phyloP scores from a whole-genome alignment of 2,888 invertebrate genomes.

The Cybosia mesomella region DNA sequence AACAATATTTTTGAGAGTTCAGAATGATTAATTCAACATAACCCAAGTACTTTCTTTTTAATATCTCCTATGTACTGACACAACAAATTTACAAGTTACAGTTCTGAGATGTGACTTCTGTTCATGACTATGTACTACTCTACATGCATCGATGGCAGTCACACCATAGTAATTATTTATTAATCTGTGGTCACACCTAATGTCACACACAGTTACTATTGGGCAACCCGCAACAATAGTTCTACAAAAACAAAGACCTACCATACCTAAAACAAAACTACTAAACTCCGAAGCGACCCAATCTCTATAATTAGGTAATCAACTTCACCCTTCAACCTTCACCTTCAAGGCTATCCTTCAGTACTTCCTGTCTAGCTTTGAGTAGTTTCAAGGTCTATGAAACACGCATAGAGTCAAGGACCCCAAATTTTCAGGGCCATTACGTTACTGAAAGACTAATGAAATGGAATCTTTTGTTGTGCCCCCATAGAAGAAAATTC shows the following conservation, averaged over 20 bases:
- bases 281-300: not conserved
- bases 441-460: slow-evolving; percentile 21
- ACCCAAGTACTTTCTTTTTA: too few relatives aligned
- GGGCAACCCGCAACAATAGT: not conserved
- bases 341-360: slow-evolving; percentile 25
- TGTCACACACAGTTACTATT: not conserved
- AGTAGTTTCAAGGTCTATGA: slow-evolving; percentile 33
- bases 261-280: not conserved
- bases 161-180: too few relatives aligned
- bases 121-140: too few relatives aligned
- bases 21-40: too few relatives aligned
- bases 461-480: slow-evolving; percentile 21
- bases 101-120: too few relatives aligned
- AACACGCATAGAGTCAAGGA: slow-evolving; percentile 40
- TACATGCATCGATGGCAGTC: too few relatives aligned
- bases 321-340: slow-evolving; percentile 14
- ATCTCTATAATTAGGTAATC: slow-evolving; percentile 10
- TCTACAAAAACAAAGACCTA: not conserved
- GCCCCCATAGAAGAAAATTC: not conserved
- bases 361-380: slow-evolving; percentile 32
- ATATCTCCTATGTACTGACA: too few relatives aligned
- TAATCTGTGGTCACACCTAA: too few relatives aligned
- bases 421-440: slow-evolving; percentile 32
- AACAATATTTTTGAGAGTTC: too few relatives aligned
- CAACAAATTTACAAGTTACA: too few relatives aligned